These are phyloP conservation scores for Drosophila mayaguana DNA, from an alignment of 2,888 invertebrate species.

Conservation along the genomic window DNA sequence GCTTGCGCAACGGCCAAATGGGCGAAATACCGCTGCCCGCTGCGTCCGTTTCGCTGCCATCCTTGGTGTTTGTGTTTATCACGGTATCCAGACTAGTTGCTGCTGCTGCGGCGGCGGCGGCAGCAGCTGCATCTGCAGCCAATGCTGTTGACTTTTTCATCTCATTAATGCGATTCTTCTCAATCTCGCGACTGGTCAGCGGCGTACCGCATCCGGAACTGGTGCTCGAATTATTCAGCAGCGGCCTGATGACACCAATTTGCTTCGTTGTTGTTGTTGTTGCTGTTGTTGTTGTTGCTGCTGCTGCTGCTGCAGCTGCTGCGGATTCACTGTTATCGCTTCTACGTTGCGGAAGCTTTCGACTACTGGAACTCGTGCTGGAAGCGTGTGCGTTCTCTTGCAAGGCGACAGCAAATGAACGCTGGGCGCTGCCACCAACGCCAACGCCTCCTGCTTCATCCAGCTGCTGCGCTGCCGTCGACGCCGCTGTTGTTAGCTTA, in stretches of 20 bases:
- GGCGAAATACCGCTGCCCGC: constrained; percentile 55
- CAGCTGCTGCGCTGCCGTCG: constrained; percentile 45
- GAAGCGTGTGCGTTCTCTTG: constrained; percentile 71
- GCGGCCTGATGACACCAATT: constrained; percentile 87
- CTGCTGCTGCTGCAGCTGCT: constrained; percentile 56
- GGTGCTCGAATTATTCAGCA: constrained; percentile 65
- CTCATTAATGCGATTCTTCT: constrained; percentile 89
- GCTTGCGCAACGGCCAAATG: constrained; percentile 82
- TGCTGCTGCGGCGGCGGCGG: constrained; percentile 29
- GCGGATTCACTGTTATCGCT: constrained; percentile 38
- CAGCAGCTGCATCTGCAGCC: constrained; percentile 55
- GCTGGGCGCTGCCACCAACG: constrained; percentile 62
- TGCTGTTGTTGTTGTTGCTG: constrained; percentile 15
- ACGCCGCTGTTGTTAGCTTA: constrained; percentile 55
- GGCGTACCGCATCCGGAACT: constrained; percentile 47
- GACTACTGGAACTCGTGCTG: constrained; percentile 58
- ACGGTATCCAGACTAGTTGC: constrained; percentile 81
- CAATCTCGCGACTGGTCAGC: constrained; percentile 88
- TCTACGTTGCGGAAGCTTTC: constrained; percentile 25
- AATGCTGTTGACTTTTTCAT: constrained; percentile 86
- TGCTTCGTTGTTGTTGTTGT: constrained; percentile 75
- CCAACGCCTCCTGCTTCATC: constrained; percentile 60
- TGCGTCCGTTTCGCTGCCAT: constrained; percentile 72
- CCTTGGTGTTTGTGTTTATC: constrained; percentile 69
- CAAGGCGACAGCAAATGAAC: constrained; percentile 60